Evolutionary conservation across 2,797 vertebrate genomes (phyloP).

Genomic region (Anguilla obscura): DNA sequence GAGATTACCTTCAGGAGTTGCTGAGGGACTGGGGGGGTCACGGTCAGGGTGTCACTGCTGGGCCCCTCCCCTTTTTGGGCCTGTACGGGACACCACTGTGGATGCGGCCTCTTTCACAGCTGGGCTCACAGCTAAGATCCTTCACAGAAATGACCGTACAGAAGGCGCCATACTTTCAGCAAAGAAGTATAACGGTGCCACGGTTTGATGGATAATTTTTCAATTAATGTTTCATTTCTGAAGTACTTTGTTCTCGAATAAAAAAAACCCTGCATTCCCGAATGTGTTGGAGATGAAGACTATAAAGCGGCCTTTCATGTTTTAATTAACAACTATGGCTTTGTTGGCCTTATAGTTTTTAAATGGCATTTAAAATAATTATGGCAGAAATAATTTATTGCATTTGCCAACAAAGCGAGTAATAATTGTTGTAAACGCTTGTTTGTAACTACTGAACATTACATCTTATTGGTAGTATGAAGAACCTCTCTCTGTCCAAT

Average conservation of each 20-base stretch:
- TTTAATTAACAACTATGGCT: neutral
- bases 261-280: neutral
- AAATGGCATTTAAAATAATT: neutral
- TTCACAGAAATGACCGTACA: neutral
- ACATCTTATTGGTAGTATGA: neutral
- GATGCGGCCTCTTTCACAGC: conserved; percentile 9
- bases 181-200: neutral
- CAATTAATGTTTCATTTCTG: neutral
- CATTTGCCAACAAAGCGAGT: neutral
- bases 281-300: neutral
- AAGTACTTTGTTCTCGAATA: neutral
- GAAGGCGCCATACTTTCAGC: neutral
- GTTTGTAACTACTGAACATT: neutral
- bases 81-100: conserved; percentile 33
- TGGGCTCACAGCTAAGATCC: conserved; percentile 39
- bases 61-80: conserved; percentile 43
- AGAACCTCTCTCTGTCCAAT: neutral
- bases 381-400: neutral
- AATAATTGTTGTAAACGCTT: neutral
- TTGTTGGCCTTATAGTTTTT: neutral
- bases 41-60: conserved; percentile 39
- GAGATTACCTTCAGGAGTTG: conserved; percentile 43
- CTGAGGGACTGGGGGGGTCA: conserved; percentile 46
- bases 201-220: neutral
- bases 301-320: neutral